Conservation (phyloP, 2,113 vertebrate species). For the Gymnarchus niloticus region DNA sequence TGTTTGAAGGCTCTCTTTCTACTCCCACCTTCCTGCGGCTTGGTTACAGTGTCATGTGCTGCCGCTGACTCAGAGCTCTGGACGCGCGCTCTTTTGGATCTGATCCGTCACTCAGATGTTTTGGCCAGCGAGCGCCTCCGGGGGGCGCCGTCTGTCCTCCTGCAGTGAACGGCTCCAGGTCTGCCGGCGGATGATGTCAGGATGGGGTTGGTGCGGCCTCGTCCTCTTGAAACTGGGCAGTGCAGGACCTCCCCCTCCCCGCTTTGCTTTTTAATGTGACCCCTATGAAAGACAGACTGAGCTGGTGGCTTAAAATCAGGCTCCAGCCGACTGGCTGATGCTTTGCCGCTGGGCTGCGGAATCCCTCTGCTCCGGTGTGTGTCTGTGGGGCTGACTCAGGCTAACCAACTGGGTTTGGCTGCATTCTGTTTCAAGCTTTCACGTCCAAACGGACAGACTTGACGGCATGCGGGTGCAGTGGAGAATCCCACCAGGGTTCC, state of each 20-base stretch:
- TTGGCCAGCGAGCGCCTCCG: background rate
- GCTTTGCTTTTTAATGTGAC: background rate
- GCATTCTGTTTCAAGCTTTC: too few relatives aligned
- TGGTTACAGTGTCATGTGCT: background rate
- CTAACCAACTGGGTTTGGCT: too few relatives aligned
- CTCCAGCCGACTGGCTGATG: too few relatives aligned
- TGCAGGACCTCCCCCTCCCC: background rate
- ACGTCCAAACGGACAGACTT: background rate
- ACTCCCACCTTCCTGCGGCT: background rate
- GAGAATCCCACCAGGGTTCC: background rate
- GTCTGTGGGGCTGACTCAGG: background rate
- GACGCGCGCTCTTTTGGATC: background rate
- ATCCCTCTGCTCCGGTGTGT: background rate
- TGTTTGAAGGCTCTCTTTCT: background rate
- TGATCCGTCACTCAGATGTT: background rate
- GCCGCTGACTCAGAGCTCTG: background rate
- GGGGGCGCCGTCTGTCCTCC: background rate
- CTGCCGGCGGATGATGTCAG: background rate
- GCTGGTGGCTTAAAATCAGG: too few relatives aligned
- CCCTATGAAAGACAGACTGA: background rate
- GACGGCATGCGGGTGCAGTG: background rate
- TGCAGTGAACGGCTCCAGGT: background rate
- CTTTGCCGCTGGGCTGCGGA: background rate
- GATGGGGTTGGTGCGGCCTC: background rate
- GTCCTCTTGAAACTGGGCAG: background rate